phyloP scores from a whole-genome alignment of 2,888 invertebrate genomes.

The Stegophylla sp. region DNA sequence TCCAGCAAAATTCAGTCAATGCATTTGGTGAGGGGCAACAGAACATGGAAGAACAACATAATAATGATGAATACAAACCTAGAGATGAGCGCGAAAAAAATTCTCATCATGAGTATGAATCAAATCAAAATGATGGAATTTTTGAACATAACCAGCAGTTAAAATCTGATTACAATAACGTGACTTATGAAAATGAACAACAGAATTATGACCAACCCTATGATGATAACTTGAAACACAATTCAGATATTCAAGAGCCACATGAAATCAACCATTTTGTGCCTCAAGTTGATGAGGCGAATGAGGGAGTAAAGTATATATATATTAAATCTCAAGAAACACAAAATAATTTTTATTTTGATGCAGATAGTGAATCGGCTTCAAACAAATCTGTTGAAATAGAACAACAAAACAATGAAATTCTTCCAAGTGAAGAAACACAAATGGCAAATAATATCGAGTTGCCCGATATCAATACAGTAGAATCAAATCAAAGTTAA shows the following conservation, averaged over 20 bases:
- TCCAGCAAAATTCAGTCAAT: not conserved
- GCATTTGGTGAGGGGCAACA: not conserved
- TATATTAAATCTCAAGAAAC: not conserved
- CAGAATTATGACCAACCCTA: conserved; percentile 12
- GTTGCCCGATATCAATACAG: not conserved
- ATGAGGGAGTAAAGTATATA: not conserved
- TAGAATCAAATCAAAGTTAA: conserved; percentile 35
- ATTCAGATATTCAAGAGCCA: not conserved
- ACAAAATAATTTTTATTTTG: conserved; percentile 31
- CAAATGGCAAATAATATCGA: not conserved
- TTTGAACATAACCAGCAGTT: conserved; percentile 20
- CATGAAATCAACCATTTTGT: not conserved
- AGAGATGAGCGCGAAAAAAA: not conserved
- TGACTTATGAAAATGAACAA: not conserved
- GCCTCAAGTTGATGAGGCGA: not conserved
- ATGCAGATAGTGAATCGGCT: not conserved
- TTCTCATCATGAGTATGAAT: conserved; percentile 11
- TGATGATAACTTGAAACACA: not conserved
- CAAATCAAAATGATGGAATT: not conserved
- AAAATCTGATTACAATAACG: not conserved
- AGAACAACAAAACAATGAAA: conserved; percentile 14
- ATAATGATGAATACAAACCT: not conserved
- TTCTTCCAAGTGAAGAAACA: not conserved
- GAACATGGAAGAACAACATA: not conserved
- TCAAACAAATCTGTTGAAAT: not conserved